Conservation (phyloP, 1,140 invertebrate species). For the Drosophila asahinai region DNA sequence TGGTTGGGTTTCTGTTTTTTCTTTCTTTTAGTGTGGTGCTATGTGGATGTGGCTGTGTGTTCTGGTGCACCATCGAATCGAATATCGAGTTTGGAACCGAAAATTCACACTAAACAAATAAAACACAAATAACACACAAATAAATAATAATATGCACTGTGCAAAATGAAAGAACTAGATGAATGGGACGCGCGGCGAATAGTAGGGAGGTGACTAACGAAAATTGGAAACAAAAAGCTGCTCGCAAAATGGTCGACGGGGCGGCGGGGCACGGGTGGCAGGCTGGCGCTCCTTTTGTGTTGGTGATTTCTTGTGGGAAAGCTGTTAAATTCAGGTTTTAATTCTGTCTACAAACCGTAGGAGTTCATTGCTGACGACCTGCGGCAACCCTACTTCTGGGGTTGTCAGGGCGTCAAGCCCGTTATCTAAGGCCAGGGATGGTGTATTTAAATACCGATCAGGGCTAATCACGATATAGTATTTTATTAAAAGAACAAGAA, state of each 20-base stretch:
- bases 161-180: slow-evolving; percentile 31
- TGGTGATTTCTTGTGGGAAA: slow-evolving; percentile 62
- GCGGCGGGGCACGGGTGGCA: slow-evolving; percentile 19
- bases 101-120: slow-evolving; percentile 42
- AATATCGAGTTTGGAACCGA: slow-evolving; percentile 21
- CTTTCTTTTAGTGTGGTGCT: slow-evolving; percentile 71
- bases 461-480: background rate
- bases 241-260: slow-evolving; percentile 35
- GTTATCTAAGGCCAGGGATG: background rate
- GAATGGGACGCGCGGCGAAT: slow-evolving; percentile 35
- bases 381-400: slow-evolving; percentile 26
- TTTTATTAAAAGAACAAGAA: background rate
- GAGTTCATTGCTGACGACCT: slow-evolving; percentile 60
- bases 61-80: slow-evolving; percentile 45
- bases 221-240: slow-evolving; percentile 10
- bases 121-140: slow-evolving; percentile 46
- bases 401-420: background rate
- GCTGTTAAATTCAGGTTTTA: slow-evolving; percentile 49
- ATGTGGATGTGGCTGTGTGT: slow-evolving; percentile 62
- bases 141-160: slow-evolving; percentile 40
- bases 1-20: slow-evolving; percentile 35
- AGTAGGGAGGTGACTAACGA: slow-evolving; percentile 5
- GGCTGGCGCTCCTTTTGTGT: slow-evolving; percentile 62
- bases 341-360: slow-evolving; percentile 75
- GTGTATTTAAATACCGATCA: background rate